Evolutionary conservation across 1,140 invertebrate species (phyloP).

Genomic region (Heterodera schachtii): DNA sequence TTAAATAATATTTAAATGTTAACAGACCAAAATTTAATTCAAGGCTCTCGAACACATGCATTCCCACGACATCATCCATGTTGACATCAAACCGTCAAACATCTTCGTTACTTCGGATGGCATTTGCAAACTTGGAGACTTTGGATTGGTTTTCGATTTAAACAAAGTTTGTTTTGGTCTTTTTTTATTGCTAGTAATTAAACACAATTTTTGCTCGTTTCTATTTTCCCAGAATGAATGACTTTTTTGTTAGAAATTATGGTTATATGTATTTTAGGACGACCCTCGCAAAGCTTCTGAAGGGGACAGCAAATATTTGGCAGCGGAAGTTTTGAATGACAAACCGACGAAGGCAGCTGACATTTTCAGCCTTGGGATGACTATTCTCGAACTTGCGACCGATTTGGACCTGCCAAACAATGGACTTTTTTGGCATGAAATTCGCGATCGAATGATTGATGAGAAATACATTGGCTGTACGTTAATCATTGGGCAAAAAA

Average conservation of each 20-base stretch:
- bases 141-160: conserved; percentile 76
- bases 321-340: conserved; percentile 75
- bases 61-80: conserved; percentile 74
- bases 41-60: conserved; percentile 74
- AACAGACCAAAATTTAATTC: conserved; percentile 29
- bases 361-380: conserved; percentile 75
- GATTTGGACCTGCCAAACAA: conserved; percentile 75
- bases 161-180: conserved; percentile 37
- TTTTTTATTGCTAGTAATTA: conserved; percentile 8
- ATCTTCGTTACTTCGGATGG: conserved; percentile 73
- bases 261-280: conserved; percentile 33
- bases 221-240: no score
- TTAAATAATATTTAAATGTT: neutral
- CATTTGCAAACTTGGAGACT: conserved; percentile 76
- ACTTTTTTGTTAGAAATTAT: neutral
- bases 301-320: conserved; percentile 79
- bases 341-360: conserved; percentile 69
- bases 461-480: conserved; percentile 39
- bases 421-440: conserved; percentile 74
- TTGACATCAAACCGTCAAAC: conserved; percentile 80
- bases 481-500: neutral
- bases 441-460: conserved; percentile 67
- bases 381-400: conserved; percentile 75
- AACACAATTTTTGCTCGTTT: neutral
- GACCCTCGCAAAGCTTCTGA: conserved; percentile 66